Evolutionary conservation across 2,797 vertebrate genomes (phyloP).

Genomic region (Natrix natrix): DNA sequence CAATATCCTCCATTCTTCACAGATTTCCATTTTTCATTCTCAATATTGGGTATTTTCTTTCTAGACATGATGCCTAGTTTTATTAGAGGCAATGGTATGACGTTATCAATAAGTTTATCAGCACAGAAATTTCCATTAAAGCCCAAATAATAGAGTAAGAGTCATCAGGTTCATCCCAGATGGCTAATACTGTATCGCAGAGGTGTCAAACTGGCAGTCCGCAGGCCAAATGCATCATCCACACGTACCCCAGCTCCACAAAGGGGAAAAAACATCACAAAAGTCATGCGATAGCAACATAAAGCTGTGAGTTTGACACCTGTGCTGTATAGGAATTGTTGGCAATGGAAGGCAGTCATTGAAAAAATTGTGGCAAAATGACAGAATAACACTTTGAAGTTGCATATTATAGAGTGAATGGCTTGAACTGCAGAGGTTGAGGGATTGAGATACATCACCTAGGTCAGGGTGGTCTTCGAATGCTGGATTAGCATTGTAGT

Average conservation of each 20-base stretch:
- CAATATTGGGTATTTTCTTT: neutral
- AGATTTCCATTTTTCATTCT: neutral
- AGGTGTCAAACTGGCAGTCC: too few species aligned
- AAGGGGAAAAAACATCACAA: too few species aligned
- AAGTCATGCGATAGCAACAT: too few species aligned
- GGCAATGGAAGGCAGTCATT: neutral
- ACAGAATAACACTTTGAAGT: neutral
- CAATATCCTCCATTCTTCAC: neutral
- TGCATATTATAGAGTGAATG: neutral
- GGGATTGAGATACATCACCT: neutral
- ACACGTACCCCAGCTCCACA: too few species aligned
- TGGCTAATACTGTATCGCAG: neutral
- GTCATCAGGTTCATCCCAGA: neutral
- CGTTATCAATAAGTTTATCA: too few species aligned
- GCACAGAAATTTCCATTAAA: neutral
- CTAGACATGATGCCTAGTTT: neutral
- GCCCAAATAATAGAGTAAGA: neutral
- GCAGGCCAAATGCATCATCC: too few species aligned
- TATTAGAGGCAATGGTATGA: neutral
- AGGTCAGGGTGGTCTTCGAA: too few species aligned
- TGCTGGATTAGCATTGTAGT: too few species aligned
- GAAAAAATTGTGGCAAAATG: neutral
- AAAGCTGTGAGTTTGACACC: too few species aligned
- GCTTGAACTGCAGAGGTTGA: neutral
- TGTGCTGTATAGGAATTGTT: neutral